Evolutionary conservation across 2,113 vertebrate genomes (phyloP).

Genomic region (human): GRCh38 chr20:6744001-6744500

Average conservation of each 20-base stretch:
- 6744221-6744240: not conserved
- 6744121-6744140: too few species aligned
- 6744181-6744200: not conserved
- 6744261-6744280: not conserved
- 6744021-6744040: too few species aligned
- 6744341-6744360: not conserved
- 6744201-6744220: not conserved
- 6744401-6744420: not conserved
- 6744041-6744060: too few species aligned
- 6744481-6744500: conserved; percentile 58
- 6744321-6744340: not conserved
- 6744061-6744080: too few species aligned
- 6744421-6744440: not conserved
- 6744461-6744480: conserved; percentile 21
- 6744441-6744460: not conserved
- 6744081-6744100: too few species aligned
- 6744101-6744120: too few species aligned
- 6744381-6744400: not conserved
- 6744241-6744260: not conserved
- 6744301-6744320: not conserved
- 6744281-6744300: not conserved
- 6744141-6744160: not conserved
- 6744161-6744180: not conserved
- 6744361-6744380: not conserved
- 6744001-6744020: too few species aligned